Evolutionary conservation across 2,113 vertebrate genomes (phyloP), one percentile per base, ranked within the genome.

Genomic region (Anhinga rufa): DNA sequence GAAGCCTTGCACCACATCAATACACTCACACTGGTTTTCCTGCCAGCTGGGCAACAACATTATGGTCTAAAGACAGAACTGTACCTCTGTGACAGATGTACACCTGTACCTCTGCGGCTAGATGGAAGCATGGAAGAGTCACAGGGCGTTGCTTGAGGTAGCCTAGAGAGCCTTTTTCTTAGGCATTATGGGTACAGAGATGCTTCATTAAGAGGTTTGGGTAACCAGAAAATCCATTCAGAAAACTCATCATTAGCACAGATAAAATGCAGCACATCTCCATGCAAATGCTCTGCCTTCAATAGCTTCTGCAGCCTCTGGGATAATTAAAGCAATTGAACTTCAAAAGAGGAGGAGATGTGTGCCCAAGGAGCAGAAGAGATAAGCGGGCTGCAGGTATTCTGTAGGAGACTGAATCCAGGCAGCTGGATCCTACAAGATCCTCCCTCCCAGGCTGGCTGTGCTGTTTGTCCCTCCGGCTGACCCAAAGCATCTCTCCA

Each of bases 301-400:
- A 79, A 60, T 36, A 84, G 77, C 83, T 93, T 68, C 91, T 25
- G 61, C 77, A 82, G 94, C 77, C 74, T 87, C 70, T 52, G 81
- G 81, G 91, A 94, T 92, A 94, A 97, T 96, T 91, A 95, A 95
- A 94, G 91, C 91, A 85, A 95, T 29, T 91, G 89, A 92, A 84
- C 81, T 95, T 89, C 77, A 87, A 64, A 71, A 48, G 46, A 74
- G 0, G 52, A 7, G 5, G 83, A 88, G 80, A 44, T 0, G 0
- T 6, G 5, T 18, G 57, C 9, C 4, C 10, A 13, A 93, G 86
- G 34, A 91, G 93, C 52, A 82, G 70, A 4, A 22, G 69, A 92
- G 95, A 96, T 92, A 96, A 96, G 9, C 9, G 93, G 65, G 69
- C 81, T 91, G 93, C 81, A 92, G 91, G 42, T 26, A 20, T 65